Evolutionary conservation across 2,113 vertebrate genomes (phyloP).

Genomic region (Calidris pugnax): DNA sequence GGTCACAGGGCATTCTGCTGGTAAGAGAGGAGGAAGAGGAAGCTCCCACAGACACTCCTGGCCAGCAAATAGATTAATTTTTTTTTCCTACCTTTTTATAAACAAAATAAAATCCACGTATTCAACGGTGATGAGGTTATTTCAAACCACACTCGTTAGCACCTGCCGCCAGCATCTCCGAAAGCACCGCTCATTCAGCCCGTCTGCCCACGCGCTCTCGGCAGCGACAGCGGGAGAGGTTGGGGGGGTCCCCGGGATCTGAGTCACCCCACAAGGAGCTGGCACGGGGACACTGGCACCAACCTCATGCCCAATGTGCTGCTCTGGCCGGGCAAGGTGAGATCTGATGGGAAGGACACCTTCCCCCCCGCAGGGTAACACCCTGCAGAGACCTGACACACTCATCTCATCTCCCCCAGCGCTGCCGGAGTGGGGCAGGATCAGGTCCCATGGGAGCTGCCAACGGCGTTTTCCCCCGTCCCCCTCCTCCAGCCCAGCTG

Average conservation of each 20-base stretch:
- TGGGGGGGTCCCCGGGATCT: not conserved
- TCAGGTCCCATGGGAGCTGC: not conserved
- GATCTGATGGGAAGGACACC: not conserved
- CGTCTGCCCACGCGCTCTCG: not conserved
- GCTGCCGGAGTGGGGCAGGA: not conserved
- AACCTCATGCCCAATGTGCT: not conserved
- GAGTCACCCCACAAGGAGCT: not conserved
- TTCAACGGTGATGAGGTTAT: not conserved
- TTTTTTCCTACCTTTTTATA: not conserved
- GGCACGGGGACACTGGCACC: not conserved
- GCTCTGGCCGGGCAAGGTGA: not conserved
- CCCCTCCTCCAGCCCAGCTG: slow-evolving; percentile 42
- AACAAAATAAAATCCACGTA: not conserved
- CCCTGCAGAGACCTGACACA: not conserved
- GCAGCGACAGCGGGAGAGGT: not conserved
- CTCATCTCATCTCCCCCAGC: not conserved
- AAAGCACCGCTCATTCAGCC: not conserved
- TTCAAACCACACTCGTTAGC: not conserved
- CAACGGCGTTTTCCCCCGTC: not conserved
- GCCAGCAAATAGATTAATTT: not conserved
- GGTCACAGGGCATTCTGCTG: not conserved
- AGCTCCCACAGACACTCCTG: not conserved
- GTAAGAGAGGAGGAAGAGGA: not conserved
- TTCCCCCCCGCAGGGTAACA: not conserved
- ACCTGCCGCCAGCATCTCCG: not conserved